Evolutionary conservation across 2,797 vertebrate species (phyloP), one percentile per base, ranked within the genome.

Genomic region (Anisognathus igniventris): DNA sequence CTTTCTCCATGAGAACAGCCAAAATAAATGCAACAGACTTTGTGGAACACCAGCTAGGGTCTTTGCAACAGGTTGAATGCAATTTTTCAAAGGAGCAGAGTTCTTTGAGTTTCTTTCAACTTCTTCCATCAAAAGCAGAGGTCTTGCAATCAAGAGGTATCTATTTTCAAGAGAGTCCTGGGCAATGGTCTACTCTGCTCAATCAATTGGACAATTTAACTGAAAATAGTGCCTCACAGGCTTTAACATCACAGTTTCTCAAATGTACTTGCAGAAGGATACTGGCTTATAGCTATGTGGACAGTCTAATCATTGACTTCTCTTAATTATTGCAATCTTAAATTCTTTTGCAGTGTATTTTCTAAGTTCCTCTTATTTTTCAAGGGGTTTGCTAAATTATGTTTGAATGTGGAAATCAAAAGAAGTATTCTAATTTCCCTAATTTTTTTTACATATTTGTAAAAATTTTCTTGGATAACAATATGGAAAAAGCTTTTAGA

Each of bases 281-380:
- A 13, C 5, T 16, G 23, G 13, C 27, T 79, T 64, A 35, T 2
- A 15, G 37, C 13, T 60, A 27, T 0, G 0, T 40, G 35, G 23
- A 4, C 28, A 39, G 14, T 40, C 44, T 80, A 58, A 51, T 20
- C 0, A 18, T 18, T n/a, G 19, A 37, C 5, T 39, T 88, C 6
- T 73, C 61, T 37, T 60, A 61, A 50, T 35, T 30, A 23, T 31
- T 60, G 20, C 25, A 83, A n/a, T 27, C 19, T 53, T 71, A 14
- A 18, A 7, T 27, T 71, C 20, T 62, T 88, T 77, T 39, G 3
- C 23, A 40, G n/a, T 7, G 1, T 25, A 35, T 66, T 75, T 70
- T 70, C 40, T 89, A 3, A 30, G 6, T 48, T 74, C 19, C 17
- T 72, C 15, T 51, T 51, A 20, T 60, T 80, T 88, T 88, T 48